These are phyloP conservation scores for Ceyx margarethae DNA, from an alignment of 2,113 vertebrate species.

Conservation along the genomic window DNA sequence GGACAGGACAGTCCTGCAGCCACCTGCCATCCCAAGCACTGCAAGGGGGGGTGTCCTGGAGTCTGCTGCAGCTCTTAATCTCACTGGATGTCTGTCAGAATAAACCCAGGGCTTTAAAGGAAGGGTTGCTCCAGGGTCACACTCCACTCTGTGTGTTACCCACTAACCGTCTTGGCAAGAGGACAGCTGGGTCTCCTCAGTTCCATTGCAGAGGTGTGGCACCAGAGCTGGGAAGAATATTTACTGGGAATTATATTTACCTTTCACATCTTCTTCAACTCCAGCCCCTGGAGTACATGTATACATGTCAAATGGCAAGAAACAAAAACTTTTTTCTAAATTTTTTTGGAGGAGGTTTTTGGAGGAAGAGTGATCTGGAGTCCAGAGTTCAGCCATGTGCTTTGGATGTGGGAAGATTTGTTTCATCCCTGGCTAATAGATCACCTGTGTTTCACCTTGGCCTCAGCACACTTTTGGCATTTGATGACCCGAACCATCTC, in stretches of 20 bases:
- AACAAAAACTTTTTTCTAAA: background rate
- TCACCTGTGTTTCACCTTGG: background rate
- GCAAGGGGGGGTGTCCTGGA: background rate
- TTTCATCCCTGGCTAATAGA: background rate
- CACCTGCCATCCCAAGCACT: background rate
- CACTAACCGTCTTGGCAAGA: background rate
- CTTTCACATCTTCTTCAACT: background rate
- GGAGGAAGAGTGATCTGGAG: background rate
- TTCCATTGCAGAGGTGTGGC: background rate
- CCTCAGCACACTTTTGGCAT: background rate
- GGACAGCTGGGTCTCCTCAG: background rate
- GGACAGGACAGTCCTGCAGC: background rate
- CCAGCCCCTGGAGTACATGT: background rate
- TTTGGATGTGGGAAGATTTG: background rate
- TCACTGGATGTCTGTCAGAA: background rate
- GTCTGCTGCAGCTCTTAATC: background rate
- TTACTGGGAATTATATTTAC: too few species aligned
- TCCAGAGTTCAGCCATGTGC: background rate
- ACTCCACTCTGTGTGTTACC: background rate
- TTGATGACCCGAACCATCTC: background rate
- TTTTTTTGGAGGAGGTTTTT: background rate
- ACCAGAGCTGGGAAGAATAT: background rate
- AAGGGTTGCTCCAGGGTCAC: background rate
- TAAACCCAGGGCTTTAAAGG: background rate
- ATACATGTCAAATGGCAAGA: background rate